Conservation (phyloP, 2,113 vertebrate species). For the Chiloscyllium plagiosum region DNA sequence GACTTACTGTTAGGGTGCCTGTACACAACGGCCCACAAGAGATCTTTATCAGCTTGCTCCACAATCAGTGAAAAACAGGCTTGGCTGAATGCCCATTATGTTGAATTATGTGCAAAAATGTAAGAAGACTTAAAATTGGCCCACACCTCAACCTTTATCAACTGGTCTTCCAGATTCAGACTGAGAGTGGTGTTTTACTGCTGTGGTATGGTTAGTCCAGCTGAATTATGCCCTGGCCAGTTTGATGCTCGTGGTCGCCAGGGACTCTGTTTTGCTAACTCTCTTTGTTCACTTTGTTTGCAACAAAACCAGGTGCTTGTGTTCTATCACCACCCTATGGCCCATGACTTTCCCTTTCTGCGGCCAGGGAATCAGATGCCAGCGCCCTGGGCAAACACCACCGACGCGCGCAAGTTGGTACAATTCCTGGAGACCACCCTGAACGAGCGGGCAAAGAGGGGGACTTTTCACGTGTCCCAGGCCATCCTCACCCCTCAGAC, state of each 20-base stretch:
- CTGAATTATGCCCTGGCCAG: not conserved
- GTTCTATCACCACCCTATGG: slow-evolving; percentile 83
- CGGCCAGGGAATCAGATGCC: slow-evolving; percentile 92
- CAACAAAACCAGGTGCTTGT: slow-evolving; percentile 70
- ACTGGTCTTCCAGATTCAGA: too few relatives aligned
- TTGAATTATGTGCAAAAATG: too few relatives aligned
- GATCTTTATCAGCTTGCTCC: too few relatives aligned
- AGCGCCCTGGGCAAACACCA: slow-evolving; percentile 95
- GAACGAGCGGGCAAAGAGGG: slow-evolving; percentile 67
- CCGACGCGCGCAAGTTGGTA: slow-evolving; percentile 74
- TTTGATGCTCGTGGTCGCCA: not conserved
- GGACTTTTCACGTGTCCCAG: slow-evolving; percentile 91
- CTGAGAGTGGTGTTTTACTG: not conserved
- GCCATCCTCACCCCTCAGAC: slow-evolving; percentile 85
- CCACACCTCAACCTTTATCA: too few relatives aligned
- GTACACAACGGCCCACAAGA: too few relatives aligned
- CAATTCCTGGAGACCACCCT: slow-evolving; percentile 87
- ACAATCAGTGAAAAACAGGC: too few relatives aligned
- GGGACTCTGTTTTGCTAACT: not conserved
- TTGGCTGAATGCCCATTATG: too few relatives aligned
- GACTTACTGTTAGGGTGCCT: too few relatives aligned
- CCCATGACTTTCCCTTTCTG: slow-evolving; percentile 60
- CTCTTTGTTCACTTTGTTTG: slow-evolving; percentile 37
- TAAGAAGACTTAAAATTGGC: too few relatives aligned
- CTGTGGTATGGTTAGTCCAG: not conserved